phyloP scores from a whole-genome alignment of 2,797 vertebrate species.

The Chromis chromis region DNA sequence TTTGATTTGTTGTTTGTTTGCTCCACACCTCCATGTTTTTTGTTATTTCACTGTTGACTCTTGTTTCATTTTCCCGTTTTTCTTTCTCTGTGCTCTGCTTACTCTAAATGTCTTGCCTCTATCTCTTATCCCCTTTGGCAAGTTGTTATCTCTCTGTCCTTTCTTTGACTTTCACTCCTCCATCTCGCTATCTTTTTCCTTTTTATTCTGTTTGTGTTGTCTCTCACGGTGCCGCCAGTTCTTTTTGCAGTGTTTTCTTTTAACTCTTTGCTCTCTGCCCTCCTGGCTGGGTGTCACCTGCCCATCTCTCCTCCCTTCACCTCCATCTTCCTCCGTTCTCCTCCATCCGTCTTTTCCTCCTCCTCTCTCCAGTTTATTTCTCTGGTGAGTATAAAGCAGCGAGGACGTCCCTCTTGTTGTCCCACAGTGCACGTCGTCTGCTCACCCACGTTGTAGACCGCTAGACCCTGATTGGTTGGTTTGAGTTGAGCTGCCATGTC shows the following conservation, averaged over 20 bases:
- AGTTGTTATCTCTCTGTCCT: slow-evolving; percentile 8
- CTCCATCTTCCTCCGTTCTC: slow-evolving; percentile 61
- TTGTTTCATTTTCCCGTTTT: not conserved
- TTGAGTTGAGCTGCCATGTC: slow-evolving; percentile 50
- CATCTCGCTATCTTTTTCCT: slow-evolving; percentile 14
- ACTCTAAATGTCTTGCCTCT: not conserved
- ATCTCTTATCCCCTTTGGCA: not conserved
- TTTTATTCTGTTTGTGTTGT: slow-evolving; percentile 22
- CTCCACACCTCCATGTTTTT: slow-evolving; percentile 11
- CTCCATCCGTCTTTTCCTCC: slow-evolving; percentile 63
- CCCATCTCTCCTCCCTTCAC: slow-evolving; percentile 49
- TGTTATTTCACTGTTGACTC: slow-evolving; percentile 17
- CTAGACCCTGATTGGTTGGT: slow-evolving; percentile 72
- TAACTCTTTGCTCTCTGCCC: slow-evolving; percentile 72
- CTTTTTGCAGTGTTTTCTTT: slow-evolving; percentile 64
- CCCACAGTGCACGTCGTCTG: slow-evolving; percentile 70
- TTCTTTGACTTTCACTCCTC: slow-evolving; percentile 15
- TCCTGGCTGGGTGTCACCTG: slow-evolving; percentile 50
- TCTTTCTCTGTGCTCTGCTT: slow-evolving; percentile 5
- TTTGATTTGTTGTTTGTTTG: slow-evolving; percentile 1
- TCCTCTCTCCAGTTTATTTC: slow-evolving; percentile 93
- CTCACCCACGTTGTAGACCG: slow-evolving; percentile 54
- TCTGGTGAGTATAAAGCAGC: slow-evolving; percentile 90
- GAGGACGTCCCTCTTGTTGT: slow-evolving; percentile 32
- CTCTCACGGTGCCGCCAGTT: slow-evolving; percentile 39